Base-by-base conservation (phyloP, 2,888 invertebrate genomes). In the Caenorhabditis doughertyi region DNA sequence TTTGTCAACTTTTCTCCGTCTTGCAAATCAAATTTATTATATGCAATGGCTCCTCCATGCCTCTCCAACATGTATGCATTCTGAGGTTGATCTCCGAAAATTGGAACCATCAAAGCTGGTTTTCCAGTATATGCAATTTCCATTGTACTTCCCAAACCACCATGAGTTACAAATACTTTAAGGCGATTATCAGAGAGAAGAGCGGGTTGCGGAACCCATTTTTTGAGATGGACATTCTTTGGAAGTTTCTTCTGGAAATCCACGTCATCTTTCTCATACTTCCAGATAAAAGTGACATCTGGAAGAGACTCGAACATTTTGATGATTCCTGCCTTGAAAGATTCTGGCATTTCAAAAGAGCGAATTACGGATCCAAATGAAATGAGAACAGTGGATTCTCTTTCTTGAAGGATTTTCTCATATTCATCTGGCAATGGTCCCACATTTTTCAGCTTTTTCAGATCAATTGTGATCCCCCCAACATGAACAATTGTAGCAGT, bases 281-380 rank as follows among this genome's bases (percentile, higher is more conserved):
- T 80, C 51, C 56, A 79, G 13, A 79, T 79, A n/a, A 79, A 76
- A 8, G 76, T 76, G 67, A 76, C 67, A 32, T 67, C 47, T 16
- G 67, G 67, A 16, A 76, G 67, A 2, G 49, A 49, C 51, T 76
- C 51, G n/a, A 76, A 76, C 76, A 76, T 76, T 42, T 67, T 16
- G 29, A 76, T 67, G 3, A 76, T 18, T 58, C 76, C 76, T 0
- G 62, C 44, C n/a, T 68, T 73, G 55, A 73, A 74, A 13, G 44
- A 47, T 2, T 76, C 76, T 0, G 76, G 76, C 76, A 76, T 76
- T 51, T 76, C 32, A 27, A 56, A 76, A 0, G 76, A 67, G 42
- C 76, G 25, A 42, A 76, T 56, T 2, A 76, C 73, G 0, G 82
- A 76, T 23, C 82, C 82, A 60, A 82, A 82, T 9, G 82, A 82